These are phyloP conservation scores for Halictus quadricinctus DNA, from an alignment of 2,888 invertebrate species.

Conservation along the genomic window DNA sequence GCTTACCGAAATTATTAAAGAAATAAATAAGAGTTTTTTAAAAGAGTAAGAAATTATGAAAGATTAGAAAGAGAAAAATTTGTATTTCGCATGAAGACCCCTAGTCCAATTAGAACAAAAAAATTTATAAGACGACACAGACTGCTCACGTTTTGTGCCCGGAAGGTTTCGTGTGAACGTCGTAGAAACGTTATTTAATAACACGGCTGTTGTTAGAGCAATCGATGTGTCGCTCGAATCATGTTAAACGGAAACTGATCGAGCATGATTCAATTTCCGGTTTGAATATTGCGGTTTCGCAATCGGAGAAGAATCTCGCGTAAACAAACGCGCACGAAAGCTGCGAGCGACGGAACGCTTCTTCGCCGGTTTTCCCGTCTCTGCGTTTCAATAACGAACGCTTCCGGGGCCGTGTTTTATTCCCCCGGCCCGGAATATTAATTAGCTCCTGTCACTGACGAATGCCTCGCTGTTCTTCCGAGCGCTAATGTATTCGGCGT, in stretches of 20 bases:
- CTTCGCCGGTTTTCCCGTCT: background rate
- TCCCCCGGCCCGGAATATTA: conserved; percentile 44
- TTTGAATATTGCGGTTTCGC: background rate
- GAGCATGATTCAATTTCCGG: background rate
- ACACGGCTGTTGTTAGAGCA: background rate
- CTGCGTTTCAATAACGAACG: conserved; percentile 11
- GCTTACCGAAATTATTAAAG: too few species aligned
- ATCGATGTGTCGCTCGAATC: background rate
- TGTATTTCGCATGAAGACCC: background rate
- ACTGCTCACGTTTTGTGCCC: background rate
- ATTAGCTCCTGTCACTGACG: conserved; percentile 45
- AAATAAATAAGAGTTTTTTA: too few species aligned
- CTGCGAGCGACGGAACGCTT: conserved; percentile 7
- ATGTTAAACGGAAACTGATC: background rate
- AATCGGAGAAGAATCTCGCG: background rate
- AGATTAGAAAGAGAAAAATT: too few species aligned
- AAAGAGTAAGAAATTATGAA: too few species aligned
- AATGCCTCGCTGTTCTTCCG: conserved; percentile 22
- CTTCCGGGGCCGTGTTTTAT: conserved; percentile 36
- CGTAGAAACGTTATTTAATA: background rate
- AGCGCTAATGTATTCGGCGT: conserved; percentile 44
- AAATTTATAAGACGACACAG: background rate
- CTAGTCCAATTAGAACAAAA: background rate
- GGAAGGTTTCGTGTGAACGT: background rate
- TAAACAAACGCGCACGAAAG: background rate